phyloP scores from a whole-genome alignment of 2,797 vertebrate genomes.

The Lagocephalus sceleratus region DNA sequence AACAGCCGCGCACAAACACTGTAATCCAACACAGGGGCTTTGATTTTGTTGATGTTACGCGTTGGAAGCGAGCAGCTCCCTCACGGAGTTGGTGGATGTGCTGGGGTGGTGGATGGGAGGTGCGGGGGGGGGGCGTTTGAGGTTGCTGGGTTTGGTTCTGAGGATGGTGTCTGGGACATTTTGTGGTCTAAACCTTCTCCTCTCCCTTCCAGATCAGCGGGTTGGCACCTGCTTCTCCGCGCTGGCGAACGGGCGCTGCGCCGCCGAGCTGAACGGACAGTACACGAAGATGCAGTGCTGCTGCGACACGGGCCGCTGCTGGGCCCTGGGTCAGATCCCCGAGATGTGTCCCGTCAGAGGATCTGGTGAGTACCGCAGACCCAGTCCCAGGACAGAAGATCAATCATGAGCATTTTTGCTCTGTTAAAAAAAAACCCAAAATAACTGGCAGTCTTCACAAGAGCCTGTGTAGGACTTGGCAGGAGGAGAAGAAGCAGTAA shows the following conservation, averaged over 20 bases:
- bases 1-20: too few species aligned
- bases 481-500: slow-evolving; percentile 13
- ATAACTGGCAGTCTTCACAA: slow-evolving; percentile 4
- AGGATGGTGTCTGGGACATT: not conserved
- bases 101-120: too few species aligned
- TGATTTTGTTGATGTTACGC: too few species aligned
- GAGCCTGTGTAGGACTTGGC: slow-evolving; percentile 17
- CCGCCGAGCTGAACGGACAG: slow-evolving; percentile 84
- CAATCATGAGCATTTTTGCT: slow-evolving; percentile 7
- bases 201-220: slow-evolving; percentile 84
- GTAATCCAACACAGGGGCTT: too few species aligned
- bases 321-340: slow-evolving; percentile 86
- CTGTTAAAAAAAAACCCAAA: slow-evolving; percentile 17
- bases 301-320: slow-evolving; percentile 93
- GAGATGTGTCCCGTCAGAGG: slow-evolving; percentile 95
- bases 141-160: too few species aligned
- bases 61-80: too few species aligned
- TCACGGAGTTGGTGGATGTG: too few species aligned
- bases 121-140: too few species aligned
- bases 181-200: not conserved
- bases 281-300: slow-evolving; percentile 94
- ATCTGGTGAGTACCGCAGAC: slow-evolving; percentile 79
- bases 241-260: slow-evolving; percentile 88
- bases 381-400: not conserved
- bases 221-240: slow-evolving; percentile 89